Percentiles rank a stretch among this genome's conserved stretches.
Conservation (phyloP, 1,140 invertebrate genomes). For the Drosophila tropicalis region DNA sequence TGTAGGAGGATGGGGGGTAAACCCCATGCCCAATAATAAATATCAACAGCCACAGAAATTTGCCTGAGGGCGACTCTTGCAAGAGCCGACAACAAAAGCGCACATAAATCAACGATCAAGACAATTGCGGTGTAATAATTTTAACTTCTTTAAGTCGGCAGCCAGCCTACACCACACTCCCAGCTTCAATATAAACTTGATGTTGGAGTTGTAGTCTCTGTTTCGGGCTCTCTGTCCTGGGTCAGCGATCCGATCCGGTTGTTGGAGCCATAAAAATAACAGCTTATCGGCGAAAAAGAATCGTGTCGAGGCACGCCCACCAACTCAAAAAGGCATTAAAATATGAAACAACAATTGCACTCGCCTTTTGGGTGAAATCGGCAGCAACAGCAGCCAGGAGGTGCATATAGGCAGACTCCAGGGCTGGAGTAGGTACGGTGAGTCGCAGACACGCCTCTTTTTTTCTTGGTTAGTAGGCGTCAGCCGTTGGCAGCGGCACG, state of each 20-base stretch:
- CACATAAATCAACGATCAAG: conserved; percentile 79
- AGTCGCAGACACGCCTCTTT: conserved; percentile 56
- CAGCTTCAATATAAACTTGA: conserved; percentile 8
- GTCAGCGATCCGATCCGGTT: conserved; percentile 56
- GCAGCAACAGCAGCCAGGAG: conserved; percentile 2
- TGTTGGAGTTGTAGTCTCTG: neutral
- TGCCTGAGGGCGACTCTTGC: conserved; percentile 46
- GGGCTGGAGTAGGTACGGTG: neutral
- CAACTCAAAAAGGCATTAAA: conserved; percentile 79
- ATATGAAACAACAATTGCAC: conserved; percentile 80
- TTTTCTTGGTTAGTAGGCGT: conserved; percentile 46
- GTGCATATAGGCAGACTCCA: neutral
- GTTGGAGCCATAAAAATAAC: conserved; percentile 75
- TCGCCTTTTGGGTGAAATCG: conserved; percentile 12
- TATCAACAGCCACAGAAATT: conserved; percentile 65
- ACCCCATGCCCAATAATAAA: conserved; percentile 64
- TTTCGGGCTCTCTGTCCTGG: neutral
- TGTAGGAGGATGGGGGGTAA: neutral
- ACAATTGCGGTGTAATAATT: conserved; percentile 81
- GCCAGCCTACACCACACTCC: conserved; percentile 65
- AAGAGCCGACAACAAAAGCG: conserved; percentile 68
- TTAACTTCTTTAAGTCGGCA: conserved; percentile 77
- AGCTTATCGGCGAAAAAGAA: conserved; percentile 72
- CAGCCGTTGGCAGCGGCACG: conserved; percentile 69
- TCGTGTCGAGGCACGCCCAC: conserved; percentile 77